These are phyloP conservation scores for Melanotaenia pygmaea DNA, from an alignment of 2,797 vertebrate species.

Conservation along the genomic window DNA sequence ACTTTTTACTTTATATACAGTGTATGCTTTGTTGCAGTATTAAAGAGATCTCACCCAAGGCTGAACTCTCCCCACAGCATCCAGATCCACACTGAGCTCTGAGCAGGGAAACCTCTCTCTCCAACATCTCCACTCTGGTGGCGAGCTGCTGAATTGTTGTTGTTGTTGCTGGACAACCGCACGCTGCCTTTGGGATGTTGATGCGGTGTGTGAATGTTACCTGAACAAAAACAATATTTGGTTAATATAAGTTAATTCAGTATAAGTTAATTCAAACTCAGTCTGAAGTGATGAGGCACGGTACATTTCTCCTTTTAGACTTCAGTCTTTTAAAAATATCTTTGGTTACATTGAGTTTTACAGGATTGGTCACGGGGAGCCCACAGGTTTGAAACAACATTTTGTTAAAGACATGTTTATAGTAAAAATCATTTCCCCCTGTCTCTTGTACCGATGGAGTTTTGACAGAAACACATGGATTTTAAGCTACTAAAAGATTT, in stretches of 20 bases:
- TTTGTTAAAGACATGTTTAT: neutral
- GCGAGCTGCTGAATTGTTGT: conserved; percentile 90
- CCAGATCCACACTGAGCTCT: conserved; percentile 90
- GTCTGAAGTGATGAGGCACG: neutral
- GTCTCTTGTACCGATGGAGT: neutral
- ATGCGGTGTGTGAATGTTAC: conserved; percentile 98
- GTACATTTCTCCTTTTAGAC: neutral
- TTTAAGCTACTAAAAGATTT: conserved; percentile 8
- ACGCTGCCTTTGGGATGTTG: conserved; percentile 94
- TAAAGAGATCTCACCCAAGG: conserved; percentile 86
- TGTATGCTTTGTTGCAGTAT: conserved; percentile 8
- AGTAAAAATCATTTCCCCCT: neutral
- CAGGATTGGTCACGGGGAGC: neutral
- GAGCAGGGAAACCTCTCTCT: conserved; percentile 93
- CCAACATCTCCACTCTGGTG: conserved; percentile 94
- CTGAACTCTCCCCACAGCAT: conserved; percentile 91
- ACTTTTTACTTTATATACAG: neutral
- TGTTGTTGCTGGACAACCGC: conserved; percentile 85
- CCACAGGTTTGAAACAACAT: neutral
- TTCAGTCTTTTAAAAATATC: neutral
- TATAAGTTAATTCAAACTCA: neutral
- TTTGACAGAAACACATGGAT: neutral
- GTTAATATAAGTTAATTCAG: neutral
- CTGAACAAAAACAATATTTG: conserved; percentile 40
- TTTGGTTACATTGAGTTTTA: neutral